These are phyloP conservation scores for Liasis olivaceus DNA, from an alignment of 2,797 vertebrate genomes.

Conservation along the genomic window DNA sequence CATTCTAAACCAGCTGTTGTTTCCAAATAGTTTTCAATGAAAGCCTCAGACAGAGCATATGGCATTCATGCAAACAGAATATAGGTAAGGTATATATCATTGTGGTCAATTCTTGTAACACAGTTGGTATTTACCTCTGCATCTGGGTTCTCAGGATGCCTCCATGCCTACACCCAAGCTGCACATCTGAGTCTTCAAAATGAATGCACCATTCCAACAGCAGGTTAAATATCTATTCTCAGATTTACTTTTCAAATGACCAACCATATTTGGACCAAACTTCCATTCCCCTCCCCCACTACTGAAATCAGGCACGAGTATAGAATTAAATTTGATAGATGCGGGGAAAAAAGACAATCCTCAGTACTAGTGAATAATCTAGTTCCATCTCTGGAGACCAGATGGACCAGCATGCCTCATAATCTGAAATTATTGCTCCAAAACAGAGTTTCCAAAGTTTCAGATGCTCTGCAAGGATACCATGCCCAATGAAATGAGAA, in stretches of 20 bases:
- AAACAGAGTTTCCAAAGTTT: not conserved
- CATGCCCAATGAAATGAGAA: not conserved
- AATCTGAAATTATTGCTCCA: not conserved
- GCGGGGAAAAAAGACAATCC: not conserved
- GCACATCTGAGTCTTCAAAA: not conserved
- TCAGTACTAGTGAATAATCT: not conserved
- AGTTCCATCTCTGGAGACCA: not conserved
- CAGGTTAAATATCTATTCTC: not conserved
- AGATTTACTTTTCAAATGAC: not conserved
- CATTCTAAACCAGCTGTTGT: not conserved
- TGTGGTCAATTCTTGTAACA: not conserved
- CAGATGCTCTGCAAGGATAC: not conserved
- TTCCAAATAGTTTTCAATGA: not conserved
- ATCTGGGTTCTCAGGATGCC: not conserved
- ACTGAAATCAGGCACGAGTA: not conserved
- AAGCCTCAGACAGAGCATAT: not conserved
- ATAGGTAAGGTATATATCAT: not conserved
- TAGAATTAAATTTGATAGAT: not conserved
- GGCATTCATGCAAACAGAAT: not conserved
- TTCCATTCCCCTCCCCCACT: not conserved
- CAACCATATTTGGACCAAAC: not conserved
- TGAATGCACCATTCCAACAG: not conserved
- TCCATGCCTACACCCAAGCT: not conserved
- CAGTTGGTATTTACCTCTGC: not conserved
- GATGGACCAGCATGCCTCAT: not conserved